Evolutionary conservation across 2,888 invertebrate genomes (phyloP), one percentile per base, ranked within the genome.

Genomic region (Venustoraphidia nigricollis): DNA sequence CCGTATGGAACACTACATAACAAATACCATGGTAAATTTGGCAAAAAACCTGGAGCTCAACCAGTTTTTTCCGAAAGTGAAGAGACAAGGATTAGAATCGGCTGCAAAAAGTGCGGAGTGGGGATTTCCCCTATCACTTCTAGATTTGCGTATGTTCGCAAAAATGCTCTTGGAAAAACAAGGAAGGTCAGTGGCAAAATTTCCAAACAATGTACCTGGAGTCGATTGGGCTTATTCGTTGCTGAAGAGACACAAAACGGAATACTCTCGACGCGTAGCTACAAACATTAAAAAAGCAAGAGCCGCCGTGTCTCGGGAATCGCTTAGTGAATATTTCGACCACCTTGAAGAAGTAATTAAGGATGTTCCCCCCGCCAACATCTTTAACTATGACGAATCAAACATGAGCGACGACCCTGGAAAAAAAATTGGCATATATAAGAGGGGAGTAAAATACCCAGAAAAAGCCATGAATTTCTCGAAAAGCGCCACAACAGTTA

Each of bases 321-420:
- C 49, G 27, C 35, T 53, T 27, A 41, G 10, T 13, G 47, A 17
- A 13, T 53, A 48, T 44, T 50, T 45, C 17, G 17, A 17, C 17
- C 17, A 17, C 17, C 17, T 17, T 17, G 17, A 17, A 17, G 17
- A 17, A 17, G 17, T 17, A 17, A 17, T 17, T 17, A 17, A 17
- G 17, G 17, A 17, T 17, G 17, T 17, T 17, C 17, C 42, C 11
- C 36, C 17, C 10, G 11, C 13, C 13, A 52, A 54, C 40, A 56
- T 56, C 13, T 56, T 58, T 34, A 65, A 65, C 48, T 65, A 61
- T 53, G 62, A 64, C 48, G 60, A 17, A 17, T 17, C 17, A 17
- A 17, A 17, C 17, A 4, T 64, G 8, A 46, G 54, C n/a, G 62
- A 64, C 46, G 59, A 65, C 44, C 59, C 61, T 36, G 62, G 59